A percentile compares a stretch with the other conserved stretches of the same genome.
Conservation (phyloP, 2,888 invertebrate genomes). For the Xanthorhoe designata region DNA sequence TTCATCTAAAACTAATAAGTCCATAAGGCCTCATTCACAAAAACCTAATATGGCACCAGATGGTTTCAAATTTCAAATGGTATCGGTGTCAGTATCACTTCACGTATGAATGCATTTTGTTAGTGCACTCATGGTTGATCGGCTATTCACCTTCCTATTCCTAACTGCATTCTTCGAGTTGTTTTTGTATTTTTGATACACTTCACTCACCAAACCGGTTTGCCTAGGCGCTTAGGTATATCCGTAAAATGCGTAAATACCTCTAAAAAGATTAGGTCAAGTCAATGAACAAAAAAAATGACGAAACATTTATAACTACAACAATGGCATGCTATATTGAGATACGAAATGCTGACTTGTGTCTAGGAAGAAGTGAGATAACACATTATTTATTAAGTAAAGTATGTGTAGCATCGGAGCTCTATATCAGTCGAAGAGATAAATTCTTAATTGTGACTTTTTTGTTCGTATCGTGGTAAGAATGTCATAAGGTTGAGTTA, state of each 20-base stretch:
- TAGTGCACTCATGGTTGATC: conserved; percentile 7
- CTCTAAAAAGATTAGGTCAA: background rate
- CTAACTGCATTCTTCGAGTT: conserved; percentile 9
- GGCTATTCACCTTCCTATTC: conserved; percentile 5
- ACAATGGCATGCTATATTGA: background rate
- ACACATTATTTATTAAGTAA: background rate
- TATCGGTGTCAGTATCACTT: conserved; percentile 26
- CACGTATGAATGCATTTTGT: conserved; percentile 15
- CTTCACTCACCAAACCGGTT: conserved; percentile 20
- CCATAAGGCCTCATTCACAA: conserved; percentile 18
- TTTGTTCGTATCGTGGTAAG: background rate
- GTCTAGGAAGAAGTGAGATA: background rate
- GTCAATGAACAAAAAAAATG: background rate
- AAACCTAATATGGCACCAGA: background rate
- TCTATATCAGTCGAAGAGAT: background rate
- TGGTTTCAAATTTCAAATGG: conserved; percentile 32
- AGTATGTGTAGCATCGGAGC: no score
- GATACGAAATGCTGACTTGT: background rate
- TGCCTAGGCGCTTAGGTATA: conserved; percentile 6
- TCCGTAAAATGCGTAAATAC: conserved; percentile 8
- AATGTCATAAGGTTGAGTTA: background rate
- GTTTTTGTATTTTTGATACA: conserved; percentile 6
- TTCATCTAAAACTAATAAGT: conserved; percentile 6
- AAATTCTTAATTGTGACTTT: background rate
- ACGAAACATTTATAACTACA: background rate